Evolutionary conservation across 2,113 vertebrate species (phyloP), one percentile per base, ranked within the genome.

Genomic region (Pantherophis guttatus): DNA sequence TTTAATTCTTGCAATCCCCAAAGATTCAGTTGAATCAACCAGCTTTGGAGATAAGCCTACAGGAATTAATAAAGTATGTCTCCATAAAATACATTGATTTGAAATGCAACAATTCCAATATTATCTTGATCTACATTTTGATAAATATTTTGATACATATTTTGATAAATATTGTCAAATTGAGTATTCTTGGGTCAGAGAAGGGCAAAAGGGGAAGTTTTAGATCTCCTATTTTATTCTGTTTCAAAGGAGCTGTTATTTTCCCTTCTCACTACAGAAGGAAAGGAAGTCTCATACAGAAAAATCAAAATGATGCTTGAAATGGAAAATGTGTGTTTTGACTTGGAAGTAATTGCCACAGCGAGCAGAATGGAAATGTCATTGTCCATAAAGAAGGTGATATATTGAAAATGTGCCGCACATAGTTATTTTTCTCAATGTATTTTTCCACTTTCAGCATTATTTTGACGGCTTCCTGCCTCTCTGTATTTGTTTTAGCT

Each of bases 221-320:
- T 24, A 57, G 1, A 0, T 10, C 26, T 50, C 21, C 8, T 57
- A 59, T 87, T 91, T 86, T 48, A 53, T 86, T 48, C 58, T 12
- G 33, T 5, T 91, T 86, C 54, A 91, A 86, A 59, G 81, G 39
- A 50, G 39, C 62, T 21, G 21, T 75, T 81, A n/a, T 59, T 91
- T 21, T n/a, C 44, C 8, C 13, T 2, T 33, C 48, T 55, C 88
- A 21, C 48, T 44, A 87, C 24, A 24, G 50, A 91, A 91, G 13
- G 81, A 86, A 52, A 13, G 44, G 10, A 92, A 91, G 48, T 26
- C 50, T 21, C 39, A 58, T 44, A 29, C 7, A 19, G 54, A 24
- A 86, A 91, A 91, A 86, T 70, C 29, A 90, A 65, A 90, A 90
- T 90, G 59, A 90, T 70, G 59, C 59, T 90, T 50, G 65, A 52